These are phyloP conservation scores for Dromococcyx pavoninus DNA, from an alignment of 2,797 vertebrate genomes.

Conservation along the genomic window DNA sequence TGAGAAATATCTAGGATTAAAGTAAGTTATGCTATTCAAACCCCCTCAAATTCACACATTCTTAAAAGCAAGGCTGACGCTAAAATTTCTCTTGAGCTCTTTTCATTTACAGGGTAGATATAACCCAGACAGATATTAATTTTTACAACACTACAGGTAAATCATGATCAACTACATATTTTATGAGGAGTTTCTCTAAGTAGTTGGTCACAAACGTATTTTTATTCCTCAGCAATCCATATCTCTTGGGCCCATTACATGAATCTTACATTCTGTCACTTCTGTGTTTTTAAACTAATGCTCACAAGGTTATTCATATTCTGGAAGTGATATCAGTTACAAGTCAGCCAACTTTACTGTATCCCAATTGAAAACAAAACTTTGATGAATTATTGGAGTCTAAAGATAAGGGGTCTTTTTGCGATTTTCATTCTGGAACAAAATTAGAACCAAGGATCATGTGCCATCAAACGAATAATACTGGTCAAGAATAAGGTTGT, in stretches of 20 bases:
- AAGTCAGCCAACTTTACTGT: not conserved
- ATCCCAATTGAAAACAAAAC: not conserved
- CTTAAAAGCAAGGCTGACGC: not conserved
- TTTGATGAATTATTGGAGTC: not conserved
- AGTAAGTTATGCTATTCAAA: not conserved
- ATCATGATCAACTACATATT: not conserved
- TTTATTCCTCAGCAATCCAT: not conserved
- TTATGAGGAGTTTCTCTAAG: not conserved
- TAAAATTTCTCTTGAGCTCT: not conserved
- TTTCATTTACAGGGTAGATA: constrained; percentile 9
- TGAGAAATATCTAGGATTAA: not conserved
- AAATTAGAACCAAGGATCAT: not conserved
- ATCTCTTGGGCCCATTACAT: not conserved
- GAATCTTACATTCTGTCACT: not conserved
- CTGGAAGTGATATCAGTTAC: not conserved
- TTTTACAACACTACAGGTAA: constrained; percentile 26
- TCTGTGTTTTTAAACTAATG: not conserved
- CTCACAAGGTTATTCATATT: not conserved
- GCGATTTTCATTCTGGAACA: not conserved
- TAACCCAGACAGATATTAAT: not conserved
- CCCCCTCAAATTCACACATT: not conserved
- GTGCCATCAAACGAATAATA: not conserved
- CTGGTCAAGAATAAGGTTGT: not conserved
- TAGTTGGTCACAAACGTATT: constrained; percentile 20
- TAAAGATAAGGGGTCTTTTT: not conserved